Evolutionary conservation across 2,113 vertebrate species (phyloP), one percentile per base, ranked within the genome.

Genomic region (Ptilorrhoa leucosticta): DNA sequence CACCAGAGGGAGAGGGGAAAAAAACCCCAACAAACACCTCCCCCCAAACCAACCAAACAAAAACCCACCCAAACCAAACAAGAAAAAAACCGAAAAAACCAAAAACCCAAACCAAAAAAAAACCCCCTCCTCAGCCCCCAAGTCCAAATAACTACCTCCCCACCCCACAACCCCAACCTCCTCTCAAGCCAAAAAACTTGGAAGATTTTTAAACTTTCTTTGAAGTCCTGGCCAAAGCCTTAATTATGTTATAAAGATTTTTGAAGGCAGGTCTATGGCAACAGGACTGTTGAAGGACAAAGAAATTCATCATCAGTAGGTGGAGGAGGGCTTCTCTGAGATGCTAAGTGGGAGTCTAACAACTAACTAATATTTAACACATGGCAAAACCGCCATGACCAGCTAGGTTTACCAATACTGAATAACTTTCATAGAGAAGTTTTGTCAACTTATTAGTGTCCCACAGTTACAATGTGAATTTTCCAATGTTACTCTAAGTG

Each of bases 341-440:
- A 24, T 61, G 27, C 24, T 37, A 35, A 53, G 15, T 2, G 8
- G 27, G 35, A 86, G 9, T 16, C 22, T 86, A 47, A 30, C 40
- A 72, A 21, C n/a, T 33, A 58, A 31, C 11, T 45, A 18, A 9
- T 21, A 66, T 9, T 27, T 20, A 79, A 27, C 13, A 75, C 0
- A 1, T 3, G 3, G 14, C 47, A 65, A 22, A 66, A 57, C 14
- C 24, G 31, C 35, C 58, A 21, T 0, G 0, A 54, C 13, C 35
- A 79, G 42, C 8, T 48, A 51, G 15, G 26, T n/a, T 79, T 42
- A 66, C 33, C n/a, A 50, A 42, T 50, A 57, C 12, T 13, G 8
- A 76, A 58, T 0, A 63, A 13, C 39, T 39, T 73, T 66, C 60
- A 77, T 8, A 35, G 6, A 42, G 5, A 35, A 40, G 6, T 22